These are phyloP conservation scores for Acrocephalus arundinaceus DNA, from an alignment of 2,113 vertebrate genomes.

Conservation along the genomic window DNA sequence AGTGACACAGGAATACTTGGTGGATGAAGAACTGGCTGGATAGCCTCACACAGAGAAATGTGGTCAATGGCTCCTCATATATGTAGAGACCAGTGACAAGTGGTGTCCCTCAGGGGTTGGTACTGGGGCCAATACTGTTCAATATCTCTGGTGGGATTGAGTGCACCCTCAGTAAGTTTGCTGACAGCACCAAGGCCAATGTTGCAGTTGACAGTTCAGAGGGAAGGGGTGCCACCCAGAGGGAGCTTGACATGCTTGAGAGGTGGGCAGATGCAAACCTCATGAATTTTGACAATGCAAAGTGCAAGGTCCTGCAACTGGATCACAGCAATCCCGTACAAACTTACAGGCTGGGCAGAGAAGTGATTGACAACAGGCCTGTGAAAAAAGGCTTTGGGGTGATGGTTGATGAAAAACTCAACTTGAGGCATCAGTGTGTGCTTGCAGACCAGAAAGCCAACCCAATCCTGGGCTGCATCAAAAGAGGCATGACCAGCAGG, in stretches of 20 bases:
- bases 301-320: neutral
- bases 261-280: neutral
- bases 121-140: neutral
- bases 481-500: rapidly evolving
- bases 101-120: neutral
- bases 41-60: neutral
- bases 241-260: neutral
- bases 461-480: neutral
- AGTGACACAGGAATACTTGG: neutral
- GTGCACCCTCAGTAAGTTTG: neutral
- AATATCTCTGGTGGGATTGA: neutral
- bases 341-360: neutral
- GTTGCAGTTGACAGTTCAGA: neutral
- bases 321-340: neutral
- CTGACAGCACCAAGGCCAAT: neutral
- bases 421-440: rapidly evolving
- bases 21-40: neutral
- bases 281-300: neutral
- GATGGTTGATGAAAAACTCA: neutral
- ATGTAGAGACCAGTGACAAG: neutral
- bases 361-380: neutral
- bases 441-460: rapidly evolving
- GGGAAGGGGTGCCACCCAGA: neutral
- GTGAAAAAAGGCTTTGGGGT: rapidly evolving
- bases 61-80: neutral